Evolutionary conservation across 2,797 vertebrate genomes (phyloP).

Genomic region (Crypturellus tataupa): DNA sequence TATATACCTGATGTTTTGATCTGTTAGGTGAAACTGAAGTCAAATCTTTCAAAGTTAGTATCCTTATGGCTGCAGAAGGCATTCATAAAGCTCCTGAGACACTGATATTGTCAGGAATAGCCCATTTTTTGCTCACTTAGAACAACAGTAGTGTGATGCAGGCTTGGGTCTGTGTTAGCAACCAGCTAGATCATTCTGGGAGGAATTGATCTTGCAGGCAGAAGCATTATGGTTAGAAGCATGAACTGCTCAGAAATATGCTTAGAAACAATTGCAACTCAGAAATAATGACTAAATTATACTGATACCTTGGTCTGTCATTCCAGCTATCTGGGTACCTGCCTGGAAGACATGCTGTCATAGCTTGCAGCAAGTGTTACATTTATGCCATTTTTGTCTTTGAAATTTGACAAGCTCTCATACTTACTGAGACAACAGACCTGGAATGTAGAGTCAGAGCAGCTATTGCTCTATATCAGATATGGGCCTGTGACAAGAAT

Average conservation of each 20-base stretch:
- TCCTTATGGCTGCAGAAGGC: background rate
- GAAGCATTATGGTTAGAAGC: background rate
- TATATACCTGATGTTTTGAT: background rate
- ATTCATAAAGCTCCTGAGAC: background rate
- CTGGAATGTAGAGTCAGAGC: background rate
- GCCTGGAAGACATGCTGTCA: background rate
- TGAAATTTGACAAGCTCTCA: background rate
- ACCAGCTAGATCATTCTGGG: background rate
- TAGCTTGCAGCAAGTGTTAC: background rate
- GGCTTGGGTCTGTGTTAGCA: background rate
- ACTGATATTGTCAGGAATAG: background rate
- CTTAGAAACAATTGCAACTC: background rate
- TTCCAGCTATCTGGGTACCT: background rate
- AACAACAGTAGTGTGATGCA: rapidly evolving
- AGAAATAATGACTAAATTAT: background rate
- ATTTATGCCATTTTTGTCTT: background rate
- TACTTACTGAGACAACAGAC: background rate
- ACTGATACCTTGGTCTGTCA: background rate
- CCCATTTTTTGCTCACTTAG: background rate
- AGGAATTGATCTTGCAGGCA: background rate
- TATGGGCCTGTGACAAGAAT: background rate
- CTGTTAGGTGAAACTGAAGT: background rate
- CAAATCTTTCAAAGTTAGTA: background rate
- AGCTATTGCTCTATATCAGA: background rate
- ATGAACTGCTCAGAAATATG: too few relatives aligned